phyloP scores from a whole-genome alignment of 2,888 invertebrate genomes.

The Morinoia aosen region DNA sequence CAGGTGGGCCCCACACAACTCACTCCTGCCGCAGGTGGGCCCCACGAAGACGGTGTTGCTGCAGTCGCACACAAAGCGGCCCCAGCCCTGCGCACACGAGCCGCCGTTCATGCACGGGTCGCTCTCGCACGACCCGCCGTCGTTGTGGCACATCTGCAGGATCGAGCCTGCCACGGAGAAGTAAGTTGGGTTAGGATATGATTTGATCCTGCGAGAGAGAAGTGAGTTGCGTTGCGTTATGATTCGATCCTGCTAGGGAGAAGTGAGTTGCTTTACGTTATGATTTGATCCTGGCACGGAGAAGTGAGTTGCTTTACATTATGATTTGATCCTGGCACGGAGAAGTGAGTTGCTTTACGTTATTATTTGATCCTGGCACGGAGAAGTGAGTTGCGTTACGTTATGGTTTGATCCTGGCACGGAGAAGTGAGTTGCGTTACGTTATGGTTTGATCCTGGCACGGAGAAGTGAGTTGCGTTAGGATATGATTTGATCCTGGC shows the following conservation, averaged over 20 bases:
- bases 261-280: not conserved
- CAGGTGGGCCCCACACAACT: constrained; percentile 84
- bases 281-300: constrained; percentile 79
- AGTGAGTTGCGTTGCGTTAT: not conserved
- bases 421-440: not conserved
- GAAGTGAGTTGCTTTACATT: not conserved
- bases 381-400: no score
- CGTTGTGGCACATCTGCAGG: constrained; percentile 87
- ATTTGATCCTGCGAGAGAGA: constrained; percentile 79
- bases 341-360: not conserved
- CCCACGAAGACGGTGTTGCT: constrained; percentile 89
- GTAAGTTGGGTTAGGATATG: not conserved
- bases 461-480: not conserved
- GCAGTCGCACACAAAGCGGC: constrained; percentile 93
- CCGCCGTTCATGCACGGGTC: constrained; percentile 93
- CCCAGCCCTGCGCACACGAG: constrained; percentile 93
- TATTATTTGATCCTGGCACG: constrained; percentile 79
- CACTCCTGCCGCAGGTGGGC: constrained; percentile 90
- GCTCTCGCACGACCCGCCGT: constrained; percentile 74
- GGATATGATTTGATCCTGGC: constrained; percentile 79
- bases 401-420: constrained; percentile 84
- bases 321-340: constrained; percentile 79
- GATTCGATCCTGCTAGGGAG: constrained; percentile 79
- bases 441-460: constrained; percentile 78
- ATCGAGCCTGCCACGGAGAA: constrained; percentile 80